Percentiles rank a stretch among this genome's conserved stretches.
Evolutionary conservation across 2,797 vertebrate species (phyloP).

Genomic region (Paedocypris micromegethes): DNA sequence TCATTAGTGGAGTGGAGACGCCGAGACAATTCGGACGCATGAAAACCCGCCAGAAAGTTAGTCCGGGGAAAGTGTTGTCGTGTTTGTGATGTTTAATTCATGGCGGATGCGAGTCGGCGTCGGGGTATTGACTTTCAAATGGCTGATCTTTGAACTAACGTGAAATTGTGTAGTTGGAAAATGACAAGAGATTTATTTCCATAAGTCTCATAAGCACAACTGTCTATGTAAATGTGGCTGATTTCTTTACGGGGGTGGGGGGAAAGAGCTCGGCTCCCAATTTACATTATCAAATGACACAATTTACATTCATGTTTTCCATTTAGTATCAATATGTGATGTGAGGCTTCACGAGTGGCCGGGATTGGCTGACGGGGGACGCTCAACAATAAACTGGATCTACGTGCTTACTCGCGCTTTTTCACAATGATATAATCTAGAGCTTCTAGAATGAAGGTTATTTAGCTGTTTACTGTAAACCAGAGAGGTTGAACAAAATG

Average conservation of each 20-base stretch:
- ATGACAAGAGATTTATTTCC: constrained; percentile 56
- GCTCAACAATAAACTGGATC: no score
- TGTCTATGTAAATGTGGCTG: constrained; percentile 66
- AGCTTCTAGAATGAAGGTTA: constrained; percentile 60
- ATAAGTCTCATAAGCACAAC: constrained; percentile 57
- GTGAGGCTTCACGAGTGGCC: constrained; percentile 30
- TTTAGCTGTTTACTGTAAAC: constrained; percentile 66
- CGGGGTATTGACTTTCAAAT: constrained; percentile 43
- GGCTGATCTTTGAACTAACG: constrained; percentile 35
- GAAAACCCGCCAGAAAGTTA: constrained; percentile 42
- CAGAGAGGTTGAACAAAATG: constrained; percentile 58
- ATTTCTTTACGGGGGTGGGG: constrained; percentile 65
- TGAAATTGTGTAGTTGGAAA: constrained; percentile 48
- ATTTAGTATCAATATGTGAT: constrained; percentile 58
- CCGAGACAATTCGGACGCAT: constrained; percentile 51
- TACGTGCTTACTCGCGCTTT: no score
- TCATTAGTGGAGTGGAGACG: constrained; percentile 62
- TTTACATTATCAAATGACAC: constrained; percentile 71
- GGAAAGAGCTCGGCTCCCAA: constrained; percentile 56
- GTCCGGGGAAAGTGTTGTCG: constrained; percentile 11
- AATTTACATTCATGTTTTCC: constrained; percentile 68
- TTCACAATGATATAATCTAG: no score
- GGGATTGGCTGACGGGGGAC: background rate
- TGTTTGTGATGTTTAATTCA: constrained; percentile 35
- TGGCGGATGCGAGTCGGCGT: constrained; percentile 33